Percentiles rank a stretch among this genome's conserved stretches.
Conservation (phyloP, 2,888 invertebrate genomes). For the Mystacides longicornis region DNA sequence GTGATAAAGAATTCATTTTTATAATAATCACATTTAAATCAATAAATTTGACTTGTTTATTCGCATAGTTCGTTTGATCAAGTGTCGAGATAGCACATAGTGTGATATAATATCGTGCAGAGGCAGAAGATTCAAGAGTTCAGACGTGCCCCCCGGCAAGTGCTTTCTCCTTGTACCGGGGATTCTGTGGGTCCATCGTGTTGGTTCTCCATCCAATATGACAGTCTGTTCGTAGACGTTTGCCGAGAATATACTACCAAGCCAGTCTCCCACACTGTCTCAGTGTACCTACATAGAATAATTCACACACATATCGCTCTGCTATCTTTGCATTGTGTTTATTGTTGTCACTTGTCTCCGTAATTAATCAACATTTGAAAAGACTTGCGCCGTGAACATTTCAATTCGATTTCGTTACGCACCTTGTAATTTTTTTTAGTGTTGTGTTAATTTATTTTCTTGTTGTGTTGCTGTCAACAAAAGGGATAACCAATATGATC, state of each 20-base stretch:
- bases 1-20: too few relatives aligned
- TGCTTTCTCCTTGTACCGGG: background rate
- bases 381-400: background rate
- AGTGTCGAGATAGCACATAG: too few relatives aligned
- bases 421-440: too few relatives aligned
- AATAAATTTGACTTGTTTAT: too few relatives aligned
- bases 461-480: background rate
- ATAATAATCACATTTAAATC: too few relatives aligned
- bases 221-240: background rate
- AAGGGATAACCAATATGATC: background rate
- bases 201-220: background rate
- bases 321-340: background rate
- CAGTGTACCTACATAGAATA: background rate
- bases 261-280: too few relatives aligned
- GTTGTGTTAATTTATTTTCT: too few relatives aligned
- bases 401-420: too few relatives aligned
- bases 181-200: background rate
- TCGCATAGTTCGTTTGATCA: too few relatives aligned
- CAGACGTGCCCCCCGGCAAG: constrained; percentile 1
- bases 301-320: background rate
- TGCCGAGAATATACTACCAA: background rate
- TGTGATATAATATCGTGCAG: background rate
- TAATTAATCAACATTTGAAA: background rate
- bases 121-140: constrained; percentile 1
- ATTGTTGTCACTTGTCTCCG: background rate